Percentiles rank a stretch among this genome's conserved stretches.
Evolutionary conservation across 2,113 vertebrate genomes (phyloP).

Genomic region (Ailurus styani): DNA sequence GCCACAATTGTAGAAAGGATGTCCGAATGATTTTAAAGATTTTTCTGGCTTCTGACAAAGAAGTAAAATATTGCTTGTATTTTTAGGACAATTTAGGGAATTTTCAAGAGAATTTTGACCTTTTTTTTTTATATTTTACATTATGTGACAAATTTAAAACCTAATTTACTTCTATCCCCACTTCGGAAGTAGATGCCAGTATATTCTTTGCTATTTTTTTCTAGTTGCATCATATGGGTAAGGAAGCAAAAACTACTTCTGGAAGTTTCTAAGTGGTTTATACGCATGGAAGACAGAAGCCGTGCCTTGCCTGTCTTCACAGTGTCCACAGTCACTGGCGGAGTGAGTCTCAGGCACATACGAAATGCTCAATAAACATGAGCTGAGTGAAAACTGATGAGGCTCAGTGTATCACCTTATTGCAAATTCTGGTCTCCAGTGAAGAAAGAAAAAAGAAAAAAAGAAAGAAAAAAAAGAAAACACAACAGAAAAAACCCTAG

Average conservation of each 20-base stretch:
- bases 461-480: background rate
- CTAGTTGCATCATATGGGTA: background rate
- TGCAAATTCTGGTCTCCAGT: background rate
- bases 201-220: background rate
- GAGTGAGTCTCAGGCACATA: background rate
- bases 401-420: background rate
- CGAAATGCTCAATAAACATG: background rate
- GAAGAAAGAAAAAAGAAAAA: background rate
- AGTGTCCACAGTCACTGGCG: background rate
- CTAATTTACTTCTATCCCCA: background rate
- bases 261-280: background rate
- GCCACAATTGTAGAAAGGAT: background rate
- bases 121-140: background rate
- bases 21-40: background rate
- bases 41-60: background rate
- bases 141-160: background rate
- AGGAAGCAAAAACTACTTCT: background rate
- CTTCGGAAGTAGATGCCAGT: background rate
- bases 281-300: background rate
- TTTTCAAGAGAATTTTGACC: background rate
- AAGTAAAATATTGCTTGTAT: background rate
- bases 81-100: background rate
- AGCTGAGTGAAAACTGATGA: background rate
- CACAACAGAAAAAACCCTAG: background rate
- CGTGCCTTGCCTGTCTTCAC: background rate